phyloP scores from a whole-genome alignment of 1,140 invertebrate species.

The Caerostris darwini region DNA sequence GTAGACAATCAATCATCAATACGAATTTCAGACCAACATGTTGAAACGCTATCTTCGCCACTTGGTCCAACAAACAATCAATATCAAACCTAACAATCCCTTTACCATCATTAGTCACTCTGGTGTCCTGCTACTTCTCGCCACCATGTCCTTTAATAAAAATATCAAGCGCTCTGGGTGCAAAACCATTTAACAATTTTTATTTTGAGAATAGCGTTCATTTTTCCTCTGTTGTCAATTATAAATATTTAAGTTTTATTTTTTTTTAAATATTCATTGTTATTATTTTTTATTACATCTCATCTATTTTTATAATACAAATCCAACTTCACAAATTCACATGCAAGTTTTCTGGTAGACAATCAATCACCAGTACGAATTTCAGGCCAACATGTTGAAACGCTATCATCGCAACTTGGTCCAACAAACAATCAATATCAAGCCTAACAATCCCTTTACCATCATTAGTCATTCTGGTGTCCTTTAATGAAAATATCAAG shows the following conservation, averaged over 20 bases:
- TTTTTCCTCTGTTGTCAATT: no score
- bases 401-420: not conserved
- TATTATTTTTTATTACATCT: no score
- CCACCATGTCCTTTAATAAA: not conserved
- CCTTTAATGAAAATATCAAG: conserved; percentile 25
- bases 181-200: no score
- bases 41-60: not conserved
- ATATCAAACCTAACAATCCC: not conserved
- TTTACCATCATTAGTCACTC: not conserved
- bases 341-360: no score
- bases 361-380: not conserved
- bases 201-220: no score
- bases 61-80: not conserved
- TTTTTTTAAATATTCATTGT: no score
- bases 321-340: no score
- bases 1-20: not conserved
- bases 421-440: not conserved
- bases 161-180: not conserved
- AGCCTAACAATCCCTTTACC: not conserved
- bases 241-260: no score
- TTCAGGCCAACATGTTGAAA: not conserved
- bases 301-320: no score
- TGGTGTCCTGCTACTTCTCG: not conserved
- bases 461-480: not conserved
- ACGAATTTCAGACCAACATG: not conserved